Evolutionary conservation across 35 echinoderm and acorn worm genomes (phyloP), one percentile per base, ranked within the genome.

Genomic region (Hemicentrotus pulcherrimus): DNA sequence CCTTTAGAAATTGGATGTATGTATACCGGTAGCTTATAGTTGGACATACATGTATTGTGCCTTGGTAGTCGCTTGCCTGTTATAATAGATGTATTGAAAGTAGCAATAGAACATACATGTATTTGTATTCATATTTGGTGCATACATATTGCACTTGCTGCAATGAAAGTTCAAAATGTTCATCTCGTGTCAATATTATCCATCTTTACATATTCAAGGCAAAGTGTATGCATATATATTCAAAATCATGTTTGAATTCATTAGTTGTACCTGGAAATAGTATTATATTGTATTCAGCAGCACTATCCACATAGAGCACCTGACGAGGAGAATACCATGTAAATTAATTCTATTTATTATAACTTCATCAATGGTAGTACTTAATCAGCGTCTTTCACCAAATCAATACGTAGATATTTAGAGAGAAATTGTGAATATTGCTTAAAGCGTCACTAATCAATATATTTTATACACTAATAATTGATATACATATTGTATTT

Each of bases 391-490:
- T 78, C 65, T 78, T 78, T 78, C 65, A 78, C 65, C 22, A 78
- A 78, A 55, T 15, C 50, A 55, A 55, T 55, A 41, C 35, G 35
- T 59, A 78, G 65, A 78, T 78, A 28, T 78, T 28, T 78, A n/a
- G 19, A 78, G 19, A 78, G 65, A 78, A 78, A n/a, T 28, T 5
- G 9, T 78, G 65, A 78, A 8, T 78, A 78, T 55, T 15, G 2
- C 15, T 10, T 55, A 55, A 55, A 55, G 10, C 50, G 5, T 14
- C 50, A 78, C 65, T 78, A 78, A n/a, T 78, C 65, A 78, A 78
- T 78, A 78, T 78, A 78, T 78, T 78, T 78, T 78, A 78, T 78
- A 78, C 65, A 78, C 65, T n/a, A 78, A n/a, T 78, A 30, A 78
- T 78, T 78, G 19, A 78, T 78, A 78, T 78, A n/a, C 18, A 7